These are phyloP conservation scores for Lithophane ornitopus DNA, from an alignment of 2,888 invertebrate genomes.

Conservation along the genomic window DNA sequence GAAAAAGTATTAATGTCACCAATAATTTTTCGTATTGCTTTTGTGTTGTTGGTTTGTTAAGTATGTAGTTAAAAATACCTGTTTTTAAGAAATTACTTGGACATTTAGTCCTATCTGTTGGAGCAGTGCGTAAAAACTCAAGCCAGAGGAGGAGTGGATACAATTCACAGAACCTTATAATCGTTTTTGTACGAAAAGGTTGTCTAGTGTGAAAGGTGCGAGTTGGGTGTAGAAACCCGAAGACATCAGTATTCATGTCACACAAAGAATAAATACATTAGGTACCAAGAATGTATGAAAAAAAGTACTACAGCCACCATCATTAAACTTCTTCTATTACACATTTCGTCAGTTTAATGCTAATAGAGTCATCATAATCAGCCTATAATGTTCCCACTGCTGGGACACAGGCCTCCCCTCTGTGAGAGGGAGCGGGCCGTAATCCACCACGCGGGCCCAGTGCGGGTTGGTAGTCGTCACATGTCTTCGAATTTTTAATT, in stretches of 20 bases:
- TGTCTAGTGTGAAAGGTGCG: not conserved
- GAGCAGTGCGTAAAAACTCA: not conserved
- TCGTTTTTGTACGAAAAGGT: not conserved
- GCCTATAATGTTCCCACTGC: too few relatives aligned
- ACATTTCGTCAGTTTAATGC: not conserved
- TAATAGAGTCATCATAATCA: too few relatives aligned
- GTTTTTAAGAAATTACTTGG: not conserved
- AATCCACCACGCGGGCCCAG: too few relatives aligned
- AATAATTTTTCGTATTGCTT: not conserved
- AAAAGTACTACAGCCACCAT: not conserved
- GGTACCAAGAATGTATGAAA: not conserved
- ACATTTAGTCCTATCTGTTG: not conserved
- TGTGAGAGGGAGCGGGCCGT: too few relatives aligned
- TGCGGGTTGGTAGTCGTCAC: too few relatives aligned
- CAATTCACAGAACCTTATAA: not conserved
- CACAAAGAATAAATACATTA: not conserved
- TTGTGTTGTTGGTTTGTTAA: not conserved
- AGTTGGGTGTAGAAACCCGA: not conserved
- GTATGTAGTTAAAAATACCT: not conserved
- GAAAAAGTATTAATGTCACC: slow-evolving; percentile 27
- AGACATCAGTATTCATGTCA: not conserved
- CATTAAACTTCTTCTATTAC: not conserved
- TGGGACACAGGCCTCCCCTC: too few relatives aligned
- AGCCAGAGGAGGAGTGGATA: not conserved
- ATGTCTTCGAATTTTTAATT: too few relatives aligned